A percentile compares a stretch with the other conserved stretches of the same genome.
phyloP scores from a whole-genome alignment of 2,797 vertebrate genomes.

The Garrulus glandarius region DNA sequence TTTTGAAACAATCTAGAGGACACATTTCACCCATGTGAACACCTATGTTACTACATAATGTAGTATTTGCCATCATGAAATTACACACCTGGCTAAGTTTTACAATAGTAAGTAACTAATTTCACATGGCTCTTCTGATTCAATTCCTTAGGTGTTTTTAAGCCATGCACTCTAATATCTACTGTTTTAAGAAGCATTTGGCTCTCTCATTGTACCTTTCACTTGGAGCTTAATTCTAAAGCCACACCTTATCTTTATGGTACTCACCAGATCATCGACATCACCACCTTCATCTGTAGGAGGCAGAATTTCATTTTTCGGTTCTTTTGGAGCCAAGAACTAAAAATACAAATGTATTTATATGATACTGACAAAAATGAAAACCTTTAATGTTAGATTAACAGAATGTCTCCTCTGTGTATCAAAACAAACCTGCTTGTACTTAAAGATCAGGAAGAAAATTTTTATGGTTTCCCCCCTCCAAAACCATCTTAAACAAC shows the following conservation, averaged over 20 bases:
- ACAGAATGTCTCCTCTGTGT: not conserved
- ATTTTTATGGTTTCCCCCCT: not conserved
- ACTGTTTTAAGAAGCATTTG: not conserved
- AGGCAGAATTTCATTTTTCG: slow-evolving; percentile 67
- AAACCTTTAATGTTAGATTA: not conserved
- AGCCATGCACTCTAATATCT: not conserved
- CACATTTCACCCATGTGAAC: slow-evolving; percentile 10
- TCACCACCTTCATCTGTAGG: slow-evolving; percentile 83
- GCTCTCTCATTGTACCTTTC: not conserved
- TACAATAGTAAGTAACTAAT: slow-evolving; percentile 18
- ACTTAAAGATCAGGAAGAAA: not conserved
- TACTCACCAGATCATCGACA: slow-evolving; percentile 92
- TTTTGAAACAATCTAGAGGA: not conserved
- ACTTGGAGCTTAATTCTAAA: not conserved
- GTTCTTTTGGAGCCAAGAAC: slow-evolving; percentile 85
- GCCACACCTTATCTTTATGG: not conserved
- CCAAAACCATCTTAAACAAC: not conserved
- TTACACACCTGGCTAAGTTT: slow-evolving; percentile 6
- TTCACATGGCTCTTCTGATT: not conserved
- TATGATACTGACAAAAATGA: not conserved
- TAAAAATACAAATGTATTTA: slow-evolving; percentile 60
- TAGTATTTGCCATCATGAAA: slow-evolving; percentile 19
- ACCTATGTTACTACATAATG: not conserved
- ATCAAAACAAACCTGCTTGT: not conserved
- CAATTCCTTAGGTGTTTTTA: not conserved